Evolutionary conservation across 2,113 vertebrate species (phyloP).

Genomic region (Sinosuthora webbiana): DNA sequence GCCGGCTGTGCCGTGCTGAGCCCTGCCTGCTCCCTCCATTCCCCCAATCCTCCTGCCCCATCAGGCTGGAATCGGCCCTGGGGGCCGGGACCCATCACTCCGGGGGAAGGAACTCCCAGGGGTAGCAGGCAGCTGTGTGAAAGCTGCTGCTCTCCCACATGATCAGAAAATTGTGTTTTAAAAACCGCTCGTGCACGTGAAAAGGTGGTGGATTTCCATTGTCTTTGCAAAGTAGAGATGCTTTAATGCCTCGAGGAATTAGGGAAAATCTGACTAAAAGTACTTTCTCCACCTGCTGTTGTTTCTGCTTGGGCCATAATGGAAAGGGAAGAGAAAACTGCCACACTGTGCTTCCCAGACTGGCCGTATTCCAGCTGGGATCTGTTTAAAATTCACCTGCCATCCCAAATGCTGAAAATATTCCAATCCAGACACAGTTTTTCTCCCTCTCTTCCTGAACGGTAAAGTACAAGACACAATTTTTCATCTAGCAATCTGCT

Average conservation of each 20-base stretch:
- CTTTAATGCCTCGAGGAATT: neutral
- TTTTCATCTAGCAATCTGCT: neutral
- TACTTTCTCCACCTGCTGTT: neutral
- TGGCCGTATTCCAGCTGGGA: neutral
- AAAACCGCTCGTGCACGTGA: fast-evolving
- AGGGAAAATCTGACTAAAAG: neutral
- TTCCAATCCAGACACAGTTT: neutral
- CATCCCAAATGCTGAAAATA: neutral
- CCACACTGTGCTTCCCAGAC: neutral
- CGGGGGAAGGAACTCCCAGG: neutral
- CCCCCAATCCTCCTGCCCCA: fast-evolving
- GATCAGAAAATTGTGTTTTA: neutral
- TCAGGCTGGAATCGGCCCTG: fast-evolving
- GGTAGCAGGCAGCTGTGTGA: fast-evolving
- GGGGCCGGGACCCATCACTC: fast-evolving
- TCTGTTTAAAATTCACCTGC: neutral
- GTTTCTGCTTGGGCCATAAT: neutral
- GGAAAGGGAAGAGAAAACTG: neutral
- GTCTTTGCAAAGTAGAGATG: neutral
- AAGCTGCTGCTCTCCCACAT: neutral
- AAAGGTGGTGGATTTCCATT: neutral
- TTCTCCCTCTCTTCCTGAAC: neutral
- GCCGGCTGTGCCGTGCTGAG: neutral
- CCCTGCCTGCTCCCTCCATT: neutral
- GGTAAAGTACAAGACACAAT: neutral